Conservation (phyloP, 2,797 vertebrate species). For the Poecilia wingei region DNA sequence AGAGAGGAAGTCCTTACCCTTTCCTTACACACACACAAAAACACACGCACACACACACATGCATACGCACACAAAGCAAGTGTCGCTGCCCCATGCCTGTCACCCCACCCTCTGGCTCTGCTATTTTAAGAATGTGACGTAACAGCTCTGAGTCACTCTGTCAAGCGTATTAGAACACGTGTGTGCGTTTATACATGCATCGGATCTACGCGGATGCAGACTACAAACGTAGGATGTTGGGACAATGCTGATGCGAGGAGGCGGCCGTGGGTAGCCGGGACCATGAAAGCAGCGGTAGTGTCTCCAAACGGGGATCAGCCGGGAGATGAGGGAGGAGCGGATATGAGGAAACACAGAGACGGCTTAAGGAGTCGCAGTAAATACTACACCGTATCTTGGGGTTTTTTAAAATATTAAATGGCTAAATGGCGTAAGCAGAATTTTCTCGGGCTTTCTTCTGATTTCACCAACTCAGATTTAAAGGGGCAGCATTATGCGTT, state of each 20-base stretch:
- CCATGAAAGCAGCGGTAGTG: slow-evolving; percentile 18
- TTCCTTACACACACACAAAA: slow-evolving; percentile 56
- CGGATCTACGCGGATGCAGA: not conserved
- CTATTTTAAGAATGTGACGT: slow-evolving; percentile 70
- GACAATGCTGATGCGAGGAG: slow-evolving; percentile 35
- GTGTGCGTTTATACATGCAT: not conserved
- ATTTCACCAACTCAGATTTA: too few relatives aligned
- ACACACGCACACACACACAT: slow-evolving; percentile 18
- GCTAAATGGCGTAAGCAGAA: not conserved
- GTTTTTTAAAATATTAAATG: not conserved
- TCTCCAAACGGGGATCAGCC: slow-evolving; percentile 10
- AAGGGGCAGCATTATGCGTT: too few relatives aligned
- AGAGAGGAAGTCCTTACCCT: slow-evolving; percentile 83
- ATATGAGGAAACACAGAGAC: slow-evolving; percentile 35
- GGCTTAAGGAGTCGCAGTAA: slow-evolving; percentile 38
- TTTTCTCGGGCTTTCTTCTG: not conserved
- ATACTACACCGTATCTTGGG: slow-evolving; percentile 9
- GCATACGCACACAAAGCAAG: not conserved
- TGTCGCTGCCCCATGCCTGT: slow-evolving; percentile 44
- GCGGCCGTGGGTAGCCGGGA: slow-evolving; percentile 29
- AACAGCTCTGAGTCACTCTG: slow-evolving; percentile 59
- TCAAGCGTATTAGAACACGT: slow-evolving; percentile 11
- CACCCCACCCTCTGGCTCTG: slow-evolving; percentile 46
- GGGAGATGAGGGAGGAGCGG: slow-evolving; percentile 32
- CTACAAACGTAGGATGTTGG: slow-evolving; percentile 1